Conservation (phyloP, 2,797 vertebrate species). For the Phrynocephalus forsythii region DNA sequence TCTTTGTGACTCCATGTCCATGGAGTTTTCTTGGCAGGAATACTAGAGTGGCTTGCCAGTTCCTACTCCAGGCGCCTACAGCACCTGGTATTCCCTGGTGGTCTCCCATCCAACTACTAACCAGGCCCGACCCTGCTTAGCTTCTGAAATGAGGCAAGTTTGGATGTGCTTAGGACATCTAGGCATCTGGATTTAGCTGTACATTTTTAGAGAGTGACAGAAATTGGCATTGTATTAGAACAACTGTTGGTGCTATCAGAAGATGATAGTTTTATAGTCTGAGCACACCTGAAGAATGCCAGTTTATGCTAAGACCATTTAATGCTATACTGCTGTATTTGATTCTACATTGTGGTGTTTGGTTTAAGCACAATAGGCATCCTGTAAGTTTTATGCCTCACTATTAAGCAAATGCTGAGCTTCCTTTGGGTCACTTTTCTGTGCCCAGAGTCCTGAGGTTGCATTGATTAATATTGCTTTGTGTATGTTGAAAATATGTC, state of each 20-base stretch:
- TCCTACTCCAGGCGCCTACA: too few relatives aligned
- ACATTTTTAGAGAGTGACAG: background rate
- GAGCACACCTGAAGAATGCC: background rate
- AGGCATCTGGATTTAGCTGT: background rate
- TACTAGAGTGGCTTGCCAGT: too few relatives aligned
- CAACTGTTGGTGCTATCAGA: background rate
- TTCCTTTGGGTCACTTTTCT: background rate
- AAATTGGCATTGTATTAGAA: background rate
- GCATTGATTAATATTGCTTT: conserved; percentile 30
- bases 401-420: background rate
- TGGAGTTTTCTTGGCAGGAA: too few relatives aligned
- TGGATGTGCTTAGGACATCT: too few relatives aligned
- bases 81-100: too few relatives aligned
- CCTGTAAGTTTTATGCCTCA: background rate
- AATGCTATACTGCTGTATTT: background rate
- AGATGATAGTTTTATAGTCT: background rate
- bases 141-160: too few relatives aligned
- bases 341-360: background rate
- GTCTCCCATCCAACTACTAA: too few relatives aligned
- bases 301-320: background rate
- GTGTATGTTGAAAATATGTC: background rate
- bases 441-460: background rate
- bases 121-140: too few relatives aligned
- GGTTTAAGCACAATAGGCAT: background rate
- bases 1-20: too few relatives aligned